These are phyloP conservation scores for Neoniphon sammara DNA, from an alignment of 2,797 vertebrate species.

Conservation along the genomic window DNA sequence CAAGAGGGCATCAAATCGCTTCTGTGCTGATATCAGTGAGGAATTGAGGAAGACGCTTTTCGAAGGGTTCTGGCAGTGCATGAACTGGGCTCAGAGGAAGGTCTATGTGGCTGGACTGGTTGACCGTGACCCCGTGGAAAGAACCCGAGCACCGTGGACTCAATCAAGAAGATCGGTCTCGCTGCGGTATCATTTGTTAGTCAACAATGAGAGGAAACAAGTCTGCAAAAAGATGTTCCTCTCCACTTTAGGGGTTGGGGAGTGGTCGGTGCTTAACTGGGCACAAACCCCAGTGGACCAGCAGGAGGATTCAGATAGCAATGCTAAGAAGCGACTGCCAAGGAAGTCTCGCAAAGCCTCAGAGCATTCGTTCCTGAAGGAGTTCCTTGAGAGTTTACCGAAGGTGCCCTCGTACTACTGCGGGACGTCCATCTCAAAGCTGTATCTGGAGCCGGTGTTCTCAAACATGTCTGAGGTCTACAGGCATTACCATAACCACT, in stretches of 20 bases:
- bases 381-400: conserved; percentile 58
- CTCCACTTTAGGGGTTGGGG: conserved; percentile 60
- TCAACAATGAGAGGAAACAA: conserved; percentile 30
- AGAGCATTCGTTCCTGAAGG: conserved; percentile 45
- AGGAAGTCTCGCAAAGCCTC: conserved; percentile 63
- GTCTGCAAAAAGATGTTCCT: conserved; percentile 72
- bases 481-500: conserved; percentile 58
- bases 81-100: conserved; percentile 67
- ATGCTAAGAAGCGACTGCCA: conserved; percentile 29
- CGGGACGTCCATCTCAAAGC: conserved; percentile 36
- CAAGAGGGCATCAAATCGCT: conserved; percentile 60
- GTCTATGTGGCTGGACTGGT: conserved; percentile 50
- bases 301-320: conserved; percentile 9
- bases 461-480: conserved; percentile 67
- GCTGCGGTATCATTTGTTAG: conserved; percentile 61
- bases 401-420: conserved; percentile 47
- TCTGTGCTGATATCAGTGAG: conserved; percentile 59
- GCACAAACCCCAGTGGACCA: conserved; percentile 31
- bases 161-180: conserved; percentile 63
- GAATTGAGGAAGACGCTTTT: conserved; percentile 43
- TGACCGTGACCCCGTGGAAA: conserved; percentile 56
- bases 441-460: conserved; percentile 60
- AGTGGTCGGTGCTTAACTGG: conserved; percentile 71
- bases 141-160: conserved; percentile 55
- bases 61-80: conserved; percentile 56